Evolutionary conservation across 2,888 invertebrate species (phyloP), one percentile per base, ranked within the genome.

Genomic region (Netelia melanura): DNA sequence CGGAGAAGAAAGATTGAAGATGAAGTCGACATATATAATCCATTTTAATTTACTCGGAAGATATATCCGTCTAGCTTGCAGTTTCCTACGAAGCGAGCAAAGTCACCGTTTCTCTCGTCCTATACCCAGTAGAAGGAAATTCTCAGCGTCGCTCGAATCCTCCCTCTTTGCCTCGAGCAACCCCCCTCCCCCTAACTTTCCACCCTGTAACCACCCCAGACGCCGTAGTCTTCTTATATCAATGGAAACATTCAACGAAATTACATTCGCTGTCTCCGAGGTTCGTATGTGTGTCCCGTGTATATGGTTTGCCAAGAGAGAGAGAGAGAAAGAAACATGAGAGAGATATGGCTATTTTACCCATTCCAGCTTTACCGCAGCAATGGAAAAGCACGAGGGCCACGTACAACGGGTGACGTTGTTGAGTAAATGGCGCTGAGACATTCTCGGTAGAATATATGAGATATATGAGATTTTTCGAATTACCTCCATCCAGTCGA

Each of bases 41-140:
- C 92, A 91, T 92, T 92, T 92, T 92, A 93, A 92, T 93, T 92
- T 92, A 92, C 90, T 89, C 86, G 87, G 83, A 86, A 89, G 91
- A 92, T 91, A 92, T 91, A 92, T 91, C 89, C 91, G 91, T 92
- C 90, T 91, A 90, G 89, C 88, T 91, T 89, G 90, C 91, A 90
- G 87, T 91, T 90, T 89, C 88, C 77, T 84, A 86, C 23, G 67
- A 17, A 54, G 25, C 65, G 65, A 72, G 58, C 62, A 48, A 52
- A 80, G 56, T 68, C 72, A 71, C 54, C 83, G 70, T 70, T 65
- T 72, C 56, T 81, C 58, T 81, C 74, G 10, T 56, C 61, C 54
- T 70, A 21, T 8, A 77, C 68, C 43, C 74, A 68, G 61, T 70
- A 71, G 83, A 54, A 68, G 74, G 80, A 68, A 74, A 82, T 85